Evolutionary conservation across 92 coral and sea anemone species (phyloP), one percentile per base, ranked within the genome.

Genomic region (Palythoa grandiflora): DNA sequence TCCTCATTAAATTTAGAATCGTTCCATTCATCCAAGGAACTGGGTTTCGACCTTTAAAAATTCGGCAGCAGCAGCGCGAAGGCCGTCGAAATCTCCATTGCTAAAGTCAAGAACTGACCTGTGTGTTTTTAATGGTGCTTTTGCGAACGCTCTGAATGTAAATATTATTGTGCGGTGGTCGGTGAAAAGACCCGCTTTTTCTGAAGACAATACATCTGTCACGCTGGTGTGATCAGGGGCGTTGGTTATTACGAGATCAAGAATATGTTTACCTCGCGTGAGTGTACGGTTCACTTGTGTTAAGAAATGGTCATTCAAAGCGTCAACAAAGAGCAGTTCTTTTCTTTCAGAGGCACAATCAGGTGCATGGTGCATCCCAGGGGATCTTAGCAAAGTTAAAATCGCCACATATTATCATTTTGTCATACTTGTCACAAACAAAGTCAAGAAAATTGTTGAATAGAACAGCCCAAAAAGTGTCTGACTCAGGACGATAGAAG

Each of bases 11-110:
- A 72, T 93, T 73, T 15, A 88, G 75, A 40, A 93, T 81, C 28
- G 88, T 73, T 2, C 90, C 90, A 54, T 88, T 79, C 40, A 90
- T 84, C 95, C 95, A 92, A 5, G 95, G 95, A 10, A 84, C 65
- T 2, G 90, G 89, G 77, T 93, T 93, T 37, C 81, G 66, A 9
- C 89, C 90, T 59, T 61, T 89, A 21, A 89, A 73, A 17, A 19
- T 78, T 70, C 90, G 87, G 36, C 13, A 17, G 35, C 19, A 73
- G 91, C 84, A 38, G 35, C 83, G 75, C 66, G 88, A 68, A 89
- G 77, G 73, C 87, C 88, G 13, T 78, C 87, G 52, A 72, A 81
- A 78, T 90, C 93, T 35, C 88, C 93, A 36, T 74, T 85, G 48
- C 68, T 59, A 77, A 91, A 93, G 66, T 90, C 87, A 65, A 68